phyloP scores from a whole-genome alignment of 2,888 invertebrate genomes.

The Drosophila dives region DNA sequence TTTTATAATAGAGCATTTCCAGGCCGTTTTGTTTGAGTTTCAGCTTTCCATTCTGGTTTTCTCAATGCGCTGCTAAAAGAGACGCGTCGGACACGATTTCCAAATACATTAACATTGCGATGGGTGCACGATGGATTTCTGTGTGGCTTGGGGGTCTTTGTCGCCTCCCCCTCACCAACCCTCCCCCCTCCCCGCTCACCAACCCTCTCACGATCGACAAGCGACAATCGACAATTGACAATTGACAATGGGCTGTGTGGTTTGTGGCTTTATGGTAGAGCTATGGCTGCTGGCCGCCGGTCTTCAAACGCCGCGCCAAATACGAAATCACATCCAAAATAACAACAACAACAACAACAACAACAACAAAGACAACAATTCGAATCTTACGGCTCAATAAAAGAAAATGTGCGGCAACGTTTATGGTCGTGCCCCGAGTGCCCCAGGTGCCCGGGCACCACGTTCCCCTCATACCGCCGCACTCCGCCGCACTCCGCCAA shows the following conservation, averaged over 20 bases:
- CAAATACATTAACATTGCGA: slow-evolving; percentile 81
- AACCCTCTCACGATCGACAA: neutral
- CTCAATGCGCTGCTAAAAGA: slow-evolving; percentile 44
- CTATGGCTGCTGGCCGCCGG: slow-evolving; percentile 61
- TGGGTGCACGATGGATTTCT: slow-evolving; percentile 65
- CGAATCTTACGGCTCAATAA: slow-evolving; percentile 80
- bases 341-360: slow-evolving; percentile 27
- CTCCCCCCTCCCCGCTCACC: no score
- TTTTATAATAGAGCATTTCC: slow-evolving; percentile 32
- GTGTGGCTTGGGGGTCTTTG: slow-evolving; percentile 15
- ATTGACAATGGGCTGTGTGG: slow-evolving; percentile 41
- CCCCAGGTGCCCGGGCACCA: slow-evolving; percentile 7
- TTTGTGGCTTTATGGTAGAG: slow-evolving; percentile 12
- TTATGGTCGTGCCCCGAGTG: slow-evolving; percentile 60
- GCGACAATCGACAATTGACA: slow-evolving; percentile 46
- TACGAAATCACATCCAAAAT: slow-evolving; percentile 70
- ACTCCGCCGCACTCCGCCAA: slow-evolving; percentile 32
- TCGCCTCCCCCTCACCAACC: neutral
- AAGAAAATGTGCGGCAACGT: slow-evolving; percentile 76
- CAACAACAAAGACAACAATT: slow-evolving; percentile 38
- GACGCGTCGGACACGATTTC: slow-evolving; percentile 74
- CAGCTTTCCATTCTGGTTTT: slow-evolving; percentile 67
- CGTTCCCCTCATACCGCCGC: slow-evolving; percentile 1
- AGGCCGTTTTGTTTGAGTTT: slow-evolving; percentile 2
- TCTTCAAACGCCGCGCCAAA: slow-evolving; percentile 76